Evolutionary conservation across 2,888 invertebrate species (phyloP).

Genomic region (Cataglyphis cursor): DNA sequence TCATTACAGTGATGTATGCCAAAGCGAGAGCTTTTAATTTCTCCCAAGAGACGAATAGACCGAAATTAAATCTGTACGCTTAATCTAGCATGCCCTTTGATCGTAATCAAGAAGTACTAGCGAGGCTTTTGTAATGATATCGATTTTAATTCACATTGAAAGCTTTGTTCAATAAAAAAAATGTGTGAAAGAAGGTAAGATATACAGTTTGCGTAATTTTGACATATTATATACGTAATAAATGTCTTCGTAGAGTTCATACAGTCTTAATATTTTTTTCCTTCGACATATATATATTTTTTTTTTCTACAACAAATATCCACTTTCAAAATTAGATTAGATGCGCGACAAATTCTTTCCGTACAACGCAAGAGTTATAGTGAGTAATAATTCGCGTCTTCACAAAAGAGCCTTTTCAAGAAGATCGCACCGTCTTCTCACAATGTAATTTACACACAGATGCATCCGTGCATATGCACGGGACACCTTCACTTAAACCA

Average conservation of each 20-base stretch:
- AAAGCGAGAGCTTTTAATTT: slow-evolving; percentile 23
- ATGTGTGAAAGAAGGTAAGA: background rate
- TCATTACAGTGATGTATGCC: slow-evolving; percentile 21
- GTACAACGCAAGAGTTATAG: slow-evolving; percentile 33
- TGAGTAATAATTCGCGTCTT: slow-evolving; percentile 48
- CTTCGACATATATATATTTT: background rate
- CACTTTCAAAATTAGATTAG: slow-evolving; percentile 25
- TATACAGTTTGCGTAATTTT: background rate
- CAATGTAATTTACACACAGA: slow-evolving; percentile 46
- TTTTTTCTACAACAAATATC: background rate
- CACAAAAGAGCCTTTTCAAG: slow-evolving; percentile 33
- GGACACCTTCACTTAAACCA: slow-evolving; percentile 38
- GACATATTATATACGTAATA: background rate
- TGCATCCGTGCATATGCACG: slow-evolving; percentile 7
- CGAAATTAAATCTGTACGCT: slow-evolving; percentile 12
- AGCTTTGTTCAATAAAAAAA: background rate
- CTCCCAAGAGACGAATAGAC: background rate
- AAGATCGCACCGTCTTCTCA: slow-evolving; percentile 23
- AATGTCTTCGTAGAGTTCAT: background rate
- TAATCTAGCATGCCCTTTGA: slow-evolving; percentile 1
- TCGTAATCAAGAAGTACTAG: background rate
- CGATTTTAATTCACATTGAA: background rate
- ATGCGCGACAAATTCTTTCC: slow-evolving; percentile 20
- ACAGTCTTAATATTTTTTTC: background rate
- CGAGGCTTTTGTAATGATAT: background rate